phyloP scores from a whole-genome alignment of 2,113 vertebrate species.

The Pseudorasbora parva region DNA sequence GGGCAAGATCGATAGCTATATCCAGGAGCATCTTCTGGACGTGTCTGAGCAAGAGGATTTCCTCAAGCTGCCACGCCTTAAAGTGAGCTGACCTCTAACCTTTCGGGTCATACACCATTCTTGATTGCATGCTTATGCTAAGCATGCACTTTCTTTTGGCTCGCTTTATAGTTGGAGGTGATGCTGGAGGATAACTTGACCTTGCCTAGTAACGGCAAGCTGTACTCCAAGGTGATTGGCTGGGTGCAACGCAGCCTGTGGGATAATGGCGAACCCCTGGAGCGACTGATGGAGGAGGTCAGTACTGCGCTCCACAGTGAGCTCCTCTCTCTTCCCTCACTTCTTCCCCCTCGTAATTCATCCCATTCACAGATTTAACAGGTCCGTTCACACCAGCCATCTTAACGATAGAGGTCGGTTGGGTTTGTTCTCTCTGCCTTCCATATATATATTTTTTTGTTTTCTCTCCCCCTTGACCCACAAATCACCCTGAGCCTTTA shows the following conservation, averaged over 20 bases:
- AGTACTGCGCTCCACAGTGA: constrained; percentile 73
- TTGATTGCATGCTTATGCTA: background rate
- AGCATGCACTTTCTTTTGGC: background rate
- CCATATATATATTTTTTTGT: constrained; percentile 31
- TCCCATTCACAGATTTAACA: constrained; percentile 36
- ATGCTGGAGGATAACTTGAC: constrained; percentile 96
- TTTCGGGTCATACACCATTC: background rate
- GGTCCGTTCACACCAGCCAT: constrained; percentile 32
- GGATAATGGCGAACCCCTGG: constrained; percentile 95
- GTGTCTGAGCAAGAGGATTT: constrained; percentile 97
- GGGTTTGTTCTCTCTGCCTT: constrained; percentile 45
- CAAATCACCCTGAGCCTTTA: constrained; percentile 47
- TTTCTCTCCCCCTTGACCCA: constrained; percentile 15
- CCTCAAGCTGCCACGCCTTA: constrained; percentile 96
- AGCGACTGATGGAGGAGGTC: constrained; percentile 98
- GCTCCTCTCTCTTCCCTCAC: background rate
- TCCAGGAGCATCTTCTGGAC: constrained; percentile 93
- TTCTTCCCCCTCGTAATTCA: constrained; percentile 17
- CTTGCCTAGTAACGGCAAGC: constrained; percentile 95
- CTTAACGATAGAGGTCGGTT: constrained; percentile 41
- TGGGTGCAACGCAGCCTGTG: constrained; percentile 98
- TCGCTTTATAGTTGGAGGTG: constrained; percentile 89
- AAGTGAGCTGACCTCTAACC: constrained; percentile 74
- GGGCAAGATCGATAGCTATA: constrained; percentile 90
- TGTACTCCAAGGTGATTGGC: constrained; percentile 98